Evolutionary conservation across 2,888 invertebrate species (phyloP).

Genomic region (Xestoiulus laeticollis): DNA sequence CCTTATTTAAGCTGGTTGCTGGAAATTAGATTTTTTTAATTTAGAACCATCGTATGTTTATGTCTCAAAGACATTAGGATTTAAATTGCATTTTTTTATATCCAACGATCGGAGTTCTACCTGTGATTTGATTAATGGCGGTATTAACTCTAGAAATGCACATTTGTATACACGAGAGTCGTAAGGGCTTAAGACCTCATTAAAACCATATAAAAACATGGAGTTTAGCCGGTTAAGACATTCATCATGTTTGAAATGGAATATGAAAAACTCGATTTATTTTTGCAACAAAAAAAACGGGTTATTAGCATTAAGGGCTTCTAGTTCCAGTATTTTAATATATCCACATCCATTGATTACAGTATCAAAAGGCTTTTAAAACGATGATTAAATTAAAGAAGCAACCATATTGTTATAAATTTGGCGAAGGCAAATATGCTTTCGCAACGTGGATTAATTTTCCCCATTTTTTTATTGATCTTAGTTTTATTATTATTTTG

Average conservation of each 20-base stretch:
- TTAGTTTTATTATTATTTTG: too few relatives aligned
- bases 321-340: too few relatives aligned
- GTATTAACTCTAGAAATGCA: neutral
- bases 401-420: too few relatives aligned
- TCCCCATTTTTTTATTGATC: too few relatives aligned
- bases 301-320: too few relatives aligned
- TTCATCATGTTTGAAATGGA: neutral
- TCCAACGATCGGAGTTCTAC: neutral
- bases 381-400: too few relatives aligned
- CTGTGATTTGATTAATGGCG: neutral
- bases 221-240: neutral
- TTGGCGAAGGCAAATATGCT: too few relatives aligned
- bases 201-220: neutral
- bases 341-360: too few relatives aligned
- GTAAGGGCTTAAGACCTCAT: neutral
- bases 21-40: conserved; percentile 4
- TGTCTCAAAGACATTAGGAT: neutral
- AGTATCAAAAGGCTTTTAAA: too few relatives aligned
- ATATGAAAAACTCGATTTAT: neutral
- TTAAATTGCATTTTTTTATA: neutral
- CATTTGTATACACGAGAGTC: neutral
- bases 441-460: too few relatives aligned
- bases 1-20: neutral
- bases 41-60: neutral
- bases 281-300: neutral